Evolutionary conservation across 1,140 invertebrate genomes (phyloP), one percentile per base, ranked within the genome.

Genomic region (Papilio xuthus): DNA sequence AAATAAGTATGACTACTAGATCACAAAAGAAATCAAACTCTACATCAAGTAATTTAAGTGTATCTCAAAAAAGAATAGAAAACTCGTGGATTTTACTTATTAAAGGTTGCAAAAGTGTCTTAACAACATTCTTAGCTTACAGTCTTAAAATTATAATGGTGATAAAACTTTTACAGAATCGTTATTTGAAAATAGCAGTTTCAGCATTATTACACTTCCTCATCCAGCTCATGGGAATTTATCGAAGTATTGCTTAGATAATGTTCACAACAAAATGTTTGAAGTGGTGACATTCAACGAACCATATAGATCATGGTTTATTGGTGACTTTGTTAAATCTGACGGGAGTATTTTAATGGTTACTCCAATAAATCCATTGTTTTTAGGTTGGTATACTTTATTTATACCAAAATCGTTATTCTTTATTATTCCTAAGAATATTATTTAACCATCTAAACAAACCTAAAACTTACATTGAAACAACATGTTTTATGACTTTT

Each of bases 301-400:
- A 75, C 85, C 84, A 72, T 82, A 88, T 69, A 76, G 88, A 56
- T 85, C 85, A 73, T 85, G 87, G 87, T 85, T 70, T 73, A 56
- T 50, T 53, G 44, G n/a, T 44, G 41, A 78, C 95, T 15, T 84
- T 95, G 96, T 97, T 0, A 96, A 96, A 90, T 96, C 96, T 67
- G 96, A 97, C 94, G 96, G 96, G 32, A 96, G 95, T 86, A 94
- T 97, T 84, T 95, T 96, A 78, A 91, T 97, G 53, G 96, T 96
- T 15, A 96, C 96, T 50, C 96, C 96, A 3, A 93, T 97, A 56
- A 96, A 97, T 94, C 95, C 96, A 42, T 94, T 97, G 77, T 96
- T 97, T 90, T 91, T 97, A 88, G 94, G 95, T 95, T 89, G 87
- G 83, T 81, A 67, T 28, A 78, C 80, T 41, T 86, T 60, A 32